Base-by-base conservation (phyloP, 1,140 invertebrate genomes). In the Pachyrhynchus sulphureomaculatus region DNA sequence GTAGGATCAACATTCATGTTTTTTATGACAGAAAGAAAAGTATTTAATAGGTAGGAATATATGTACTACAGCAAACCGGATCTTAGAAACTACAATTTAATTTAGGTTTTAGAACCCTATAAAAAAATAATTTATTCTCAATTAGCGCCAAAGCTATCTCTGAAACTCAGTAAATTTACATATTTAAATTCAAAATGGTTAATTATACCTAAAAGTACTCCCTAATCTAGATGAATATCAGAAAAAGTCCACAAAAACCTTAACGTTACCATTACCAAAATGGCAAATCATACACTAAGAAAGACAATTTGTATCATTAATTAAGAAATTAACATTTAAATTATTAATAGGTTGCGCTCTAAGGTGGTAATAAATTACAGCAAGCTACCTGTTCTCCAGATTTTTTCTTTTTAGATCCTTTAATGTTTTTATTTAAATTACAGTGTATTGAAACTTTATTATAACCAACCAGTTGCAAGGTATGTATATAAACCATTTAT, bases 241-340 rank as follows among this genome's bases (percentile, higher is more conserved):
- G 37, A 34, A 45, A 63, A 33, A 66, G 41, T 57, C 33, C 39
- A 45, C 56, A 18, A 61, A 62, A 63, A 64, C 66, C 58, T 63
- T n/a, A 66, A 61, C 66, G 69, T 70, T 72, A 69, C 65, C 57
- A 34, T 47, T 39, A 59, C 69, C 65, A 34, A 68, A 71, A 64
- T 63, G 65, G 65, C 68, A 71, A 65, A 73, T 68, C 68, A 68
- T 73, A 70, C 70, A 73, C 69, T 68, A 41, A 69, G 67, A 74
- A 69, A 72, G 70, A 67, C 68, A 74, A 75, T 75, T 75, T 75
- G 73, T 75, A 74, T 73, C 71, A 75, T 74, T 75, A 74, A 75
- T 75, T 75, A 73, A 75, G 68, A 74, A 75, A 74, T 74, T 75
- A 72, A 74, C 72, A 75, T 75, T 74, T 75, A 74, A 74, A 75